These are phyloP conservation scores for Spisula solida DNA, from an alignment of 2,888 invertebrate genomes.

Conservation along the genomic window DNA sequence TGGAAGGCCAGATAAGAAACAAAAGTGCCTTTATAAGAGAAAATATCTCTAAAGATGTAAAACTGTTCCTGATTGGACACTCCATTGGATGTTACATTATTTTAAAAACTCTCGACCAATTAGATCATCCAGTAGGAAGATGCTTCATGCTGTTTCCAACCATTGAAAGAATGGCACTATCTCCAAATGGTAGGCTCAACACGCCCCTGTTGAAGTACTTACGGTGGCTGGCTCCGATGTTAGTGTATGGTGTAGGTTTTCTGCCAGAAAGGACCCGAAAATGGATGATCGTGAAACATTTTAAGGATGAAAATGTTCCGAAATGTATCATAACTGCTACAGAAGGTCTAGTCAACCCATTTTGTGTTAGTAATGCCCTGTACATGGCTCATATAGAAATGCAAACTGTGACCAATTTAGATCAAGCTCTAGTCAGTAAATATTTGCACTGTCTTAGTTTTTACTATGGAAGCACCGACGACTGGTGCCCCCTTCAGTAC, in stretches of 20 bases:
- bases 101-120: constrained; percentile 91
- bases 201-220: constrained; percentile 89
- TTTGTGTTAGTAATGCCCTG: constrained; percentile 80
- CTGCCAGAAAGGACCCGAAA: constrained; percentile 77
- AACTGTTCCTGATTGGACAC: constrained; percentile 94
- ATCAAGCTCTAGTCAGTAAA: constrained; percentile 90
- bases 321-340: constrained; percentile 84
- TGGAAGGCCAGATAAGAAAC: constrained; percentile 93
- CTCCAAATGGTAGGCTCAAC: constrained; percentile 92
- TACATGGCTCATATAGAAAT: constrained; percentile 90
- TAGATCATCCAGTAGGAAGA: constrained; percentile 84
- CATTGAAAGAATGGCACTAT: constrained; percentile 93
- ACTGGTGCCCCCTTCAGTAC: constrained; percentile 94
- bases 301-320: constrained; percentile 76
- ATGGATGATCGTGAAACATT: constrained; percentile 83
- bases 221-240: constrained; percentile 84
- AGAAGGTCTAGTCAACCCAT: constrained; percentile 84
- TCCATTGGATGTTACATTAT: constrained; percentile 96
- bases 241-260: constrained; percentile 82
- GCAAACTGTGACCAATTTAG: constrained; percentile 91
- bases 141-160: constrained; percentile 94
- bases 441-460: constrained; percentile 91
- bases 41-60: constrained; percentile 91
- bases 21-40: constrained; percentile 93
- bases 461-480: constrained; percentile 93